Conservation (phyloP, 2,797 vertebrate species). For the Falco naumanni region DNA sequence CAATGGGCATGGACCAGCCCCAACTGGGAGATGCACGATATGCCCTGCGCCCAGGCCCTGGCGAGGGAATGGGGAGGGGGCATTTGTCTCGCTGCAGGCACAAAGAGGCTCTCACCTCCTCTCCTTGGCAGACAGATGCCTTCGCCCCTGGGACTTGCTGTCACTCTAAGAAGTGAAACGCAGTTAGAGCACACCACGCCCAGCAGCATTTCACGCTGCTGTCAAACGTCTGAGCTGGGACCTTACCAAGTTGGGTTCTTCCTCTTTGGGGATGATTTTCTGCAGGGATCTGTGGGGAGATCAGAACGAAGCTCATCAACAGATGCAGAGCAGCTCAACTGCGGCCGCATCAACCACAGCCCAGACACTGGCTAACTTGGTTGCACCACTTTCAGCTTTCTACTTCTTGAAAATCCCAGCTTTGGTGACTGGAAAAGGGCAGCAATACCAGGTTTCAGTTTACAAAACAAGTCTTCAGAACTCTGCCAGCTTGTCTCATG, state of each 20-base stretch:
- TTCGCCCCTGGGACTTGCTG: slow-evolving; percentile 80
- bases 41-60: background rate
- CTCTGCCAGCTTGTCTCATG: background rate
- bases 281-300: slow-evolving; percentile 74
- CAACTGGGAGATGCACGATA: background rate
- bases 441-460: background rate
- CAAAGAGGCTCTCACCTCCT: slow-evolving; percentile 81
- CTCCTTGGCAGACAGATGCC: slow-evolving; percentile 93
- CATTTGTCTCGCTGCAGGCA: background rate
- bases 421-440: background rate
- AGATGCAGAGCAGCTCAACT: background rate
- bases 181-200: background rate
- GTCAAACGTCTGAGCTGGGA: background rate
- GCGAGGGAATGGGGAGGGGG: background rate
- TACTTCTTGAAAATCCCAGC: background rate
- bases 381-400: rapidly evolving
- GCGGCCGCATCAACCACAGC: rapidly evolving
- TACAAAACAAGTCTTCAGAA: background rate
- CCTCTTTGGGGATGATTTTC: slow-evolving; percentile 75
- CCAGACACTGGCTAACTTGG: rapidly evolving
- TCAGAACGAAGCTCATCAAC: background rate
- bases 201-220: background rate
- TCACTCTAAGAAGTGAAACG: slow-evolving; percentile 78
- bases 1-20: background rate
- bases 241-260: slow-evolving; percentile 79